These are phyloP conservation scores for Linyphia triangularis DNA, from an alignment of 2,888 invertebrate species.

Conservation along the genomic window DNA sequence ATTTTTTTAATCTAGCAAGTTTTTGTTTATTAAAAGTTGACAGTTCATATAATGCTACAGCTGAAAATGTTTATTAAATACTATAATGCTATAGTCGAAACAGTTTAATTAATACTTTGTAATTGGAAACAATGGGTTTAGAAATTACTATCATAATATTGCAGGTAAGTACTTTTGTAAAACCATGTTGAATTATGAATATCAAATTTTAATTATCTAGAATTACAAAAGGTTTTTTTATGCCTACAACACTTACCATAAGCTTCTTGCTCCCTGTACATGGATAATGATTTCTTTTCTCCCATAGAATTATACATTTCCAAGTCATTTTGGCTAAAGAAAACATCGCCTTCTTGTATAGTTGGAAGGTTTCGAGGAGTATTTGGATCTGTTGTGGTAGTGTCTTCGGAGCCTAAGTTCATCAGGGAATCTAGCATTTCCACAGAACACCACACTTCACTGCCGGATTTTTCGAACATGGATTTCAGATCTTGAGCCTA, in stretches of 20 bases:
- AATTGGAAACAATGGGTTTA: no score
- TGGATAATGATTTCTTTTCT: slow-evolving; percentile 44
- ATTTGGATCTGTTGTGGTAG: slow-evolving; percentile 20
- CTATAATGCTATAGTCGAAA: no score
- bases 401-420: slow-evolving; percentile 51
- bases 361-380: slow-evolving; percentile 70
- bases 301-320: slow-evolving; percentile 44
- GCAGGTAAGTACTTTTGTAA: no score
- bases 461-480: slow-evolving; percentile 62
- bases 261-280: slow-evolving; percentile 51
- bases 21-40: background rate
- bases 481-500: slow-evolving; percentile 68
- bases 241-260: slow-evolving; percentile 63
- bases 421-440: slow-evolving; percentile 58
- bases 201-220: no score
- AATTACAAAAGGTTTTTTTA: no score
- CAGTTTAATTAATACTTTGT: no score
- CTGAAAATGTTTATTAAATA: no score
- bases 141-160: no score
- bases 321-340: slow-evolving; percentile 61
- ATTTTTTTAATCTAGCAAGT: background rate
- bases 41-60: no score
- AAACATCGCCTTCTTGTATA: slow-evolving; percentile 74
- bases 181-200: no score
- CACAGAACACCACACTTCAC: slow-evolving; percentile 75